Conservation (phyloP, 2,888 invertebrate species). For the Zaprionus bogoriensis region DNA sequence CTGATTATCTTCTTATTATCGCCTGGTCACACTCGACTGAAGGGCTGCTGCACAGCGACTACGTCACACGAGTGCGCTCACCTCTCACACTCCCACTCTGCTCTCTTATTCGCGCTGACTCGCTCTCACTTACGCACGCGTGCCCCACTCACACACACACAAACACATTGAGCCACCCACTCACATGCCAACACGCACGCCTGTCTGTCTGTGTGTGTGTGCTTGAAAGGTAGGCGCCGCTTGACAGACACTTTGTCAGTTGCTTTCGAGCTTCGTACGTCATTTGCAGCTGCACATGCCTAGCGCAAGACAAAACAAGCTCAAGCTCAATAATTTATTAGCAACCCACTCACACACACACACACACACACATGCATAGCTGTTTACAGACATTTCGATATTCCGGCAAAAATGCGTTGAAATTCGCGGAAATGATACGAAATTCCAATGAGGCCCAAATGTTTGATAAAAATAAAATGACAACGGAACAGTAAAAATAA, state of each 20-base stretch:
- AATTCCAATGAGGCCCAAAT: slow-evolving; percentile 62
- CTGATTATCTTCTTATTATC: slow-evolving; percentile 30
- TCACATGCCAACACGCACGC: slow-evolving; percentile 11
- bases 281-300: slow-evolving; percentile 10
- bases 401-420: slow-evolving; percentile 34
- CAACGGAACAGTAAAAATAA: slow-evolving; percentile 13
- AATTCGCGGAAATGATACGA: slow-evolving; percentile 70
- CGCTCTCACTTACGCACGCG: slow-evolving; percentile 24
- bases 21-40: slow-evolving; percentile 38
- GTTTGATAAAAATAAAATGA: slow-evolving; percentile 38
- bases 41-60: slow-evolving; percentile 31
- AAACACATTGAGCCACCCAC: slow-evolving; percentile 6
- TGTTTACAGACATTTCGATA: slow-evolving; percentile 9
- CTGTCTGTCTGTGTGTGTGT: background rate
- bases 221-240: slow-evolving; percentile 34
- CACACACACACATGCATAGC: slow-evolving; percentile 9
- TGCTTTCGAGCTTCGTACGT: no score
- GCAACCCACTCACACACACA: slow-evolving; percentile 11
- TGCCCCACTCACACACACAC: slow-evolving; percentile 30
- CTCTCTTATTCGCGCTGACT: background rate
- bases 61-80: slow-evolving; percentile 48
- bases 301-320: slow-evolving; percentile 3
- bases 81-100: background rate
- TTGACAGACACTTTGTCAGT: slow-evolving; percentile 16
- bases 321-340: slow-evolving; percentile 35